phyloP scores from a whole-genome alignment of 2,113 vertebrate species.

The Ammodytes marinus region DNA sequence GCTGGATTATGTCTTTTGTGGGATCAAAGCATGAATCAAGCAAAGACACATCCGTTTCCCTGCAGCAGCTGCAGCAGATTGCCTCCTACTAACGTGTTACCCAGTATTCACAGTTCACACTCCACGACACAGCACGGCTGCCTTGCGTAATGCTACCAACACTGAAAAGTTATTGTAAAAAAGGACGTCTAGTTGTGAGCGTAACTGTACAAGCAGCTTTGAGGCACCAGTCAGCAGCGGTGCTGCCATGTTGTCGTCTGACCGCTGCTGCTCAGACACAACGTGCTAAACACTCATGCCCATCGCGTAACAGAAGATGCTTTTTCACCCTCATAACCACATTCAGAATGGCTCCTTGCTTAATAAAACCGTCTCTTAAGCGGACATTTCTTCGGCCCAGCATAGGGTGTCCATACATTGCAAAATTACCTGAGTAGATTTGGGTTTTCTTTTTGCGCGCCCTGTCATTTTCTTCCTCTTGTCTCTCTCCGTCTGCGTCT shows the following conservation, averaged over 20 bases:
- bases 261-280: constrained; percentile 44
- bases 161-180: background rate
- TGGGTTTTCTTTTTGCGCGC: constrained; percentile 85
- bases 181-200: background rate
- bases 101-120: fast-evolving
- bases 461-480: constrained; percentile 81
- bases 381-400: background rate
- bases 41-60: background rate
- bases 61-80: background rate
- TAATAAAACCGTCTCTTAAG: background rate
- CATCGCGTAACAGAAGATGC: background rate
- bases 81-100: background rate
- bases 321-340: fast-evolving
- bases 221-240: background rate
- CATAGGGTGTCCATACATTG: background rate
- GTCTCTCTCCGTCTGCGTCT: constrained; percentile 56
- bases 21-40: constrained; percentile 5
- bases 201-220: background rate
- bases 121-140: background rate
- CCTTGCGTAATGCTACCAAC: background rate
- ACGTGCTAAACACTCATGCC: constrained; percentile 26
- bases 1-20: background rate
- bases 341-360: fast-evolving
- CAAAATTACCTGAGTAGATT: constrained; percentile 75
- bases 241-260: constrained; percentile 77